Conservation (phyloP, 2,797 vertebrate genomes). For the Australoheros facetus region DNA sequence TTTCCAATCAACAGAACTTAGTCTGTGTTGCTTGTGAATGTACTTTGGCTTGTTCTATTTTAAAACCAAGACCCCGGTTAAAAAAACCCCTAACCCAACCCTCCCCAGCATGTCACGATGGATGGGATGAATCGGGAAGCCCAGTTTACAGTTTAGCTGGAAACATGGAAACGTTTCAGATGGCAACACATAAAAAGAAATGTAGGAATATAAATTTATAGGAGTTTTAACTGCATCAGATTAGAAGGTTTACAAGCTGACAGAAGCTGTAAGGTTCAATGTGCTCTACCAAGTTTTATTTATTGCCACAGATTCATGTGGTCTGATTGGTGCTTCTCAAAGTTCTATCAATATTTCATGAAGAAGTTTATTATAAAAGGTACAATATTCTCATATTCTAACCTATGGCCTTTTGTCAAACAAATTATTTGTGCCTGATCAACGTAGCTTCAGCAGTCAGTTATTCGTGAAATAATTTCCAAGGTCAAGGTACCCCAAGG, state of each 20-base stretch:
- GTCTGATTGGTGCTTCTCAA: not conserved
- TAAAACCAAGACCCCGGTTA: slow-evolving; percentile 76
- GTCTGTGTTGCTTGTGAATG: slow-evolving; percentile 82
- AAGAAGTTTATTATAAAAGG: not conserved
- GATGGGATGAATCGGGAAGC: slow-evolving; percentile 76
- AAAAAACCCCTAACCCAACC: slow-evolving; percentile 61
- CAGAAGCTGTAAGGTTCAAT: not conserved
- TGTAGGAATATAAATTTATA: slow-evolving; percentile 25
- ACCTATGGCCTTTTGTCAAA: not conserved
- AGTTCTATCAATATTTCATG: not conserved
- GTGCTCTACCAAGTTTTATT: not conserved
- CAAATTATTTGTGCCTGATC: not conserved
- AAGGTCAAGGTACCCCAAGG: slow-evolving; percentile 25
- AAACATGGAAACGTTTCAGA: slow-evolving; percentile 75
- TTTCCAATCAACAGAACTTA: slow-evolving; percentile 83
- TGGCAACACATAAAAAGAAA: slow-evolving; percentile 62
- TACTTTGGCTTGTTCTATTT: slow-evolving; percentile 86
- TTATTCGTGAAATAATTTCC: slow-evolving; percentile 14
- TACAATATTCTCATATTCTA: not conserved
- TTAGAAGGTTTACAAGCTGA: slow-evolving; percentile 7
- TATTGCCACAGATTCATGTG: not conserved
- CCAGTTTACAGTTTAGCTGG: slow-evolving; percentile 72
- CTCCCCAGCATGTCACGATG: slow-evolving; percentile 68
- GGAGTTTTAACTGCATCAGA: slow-evolving; percentile 31
- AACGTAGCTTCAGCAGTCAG: slow-evolving; percentile 2